Percentiles rank a stretch among this genome's conserved stretches.
These are phyloP conservation scores for Myopa testacea DNA, from an alignment of 2,888 invertebrate genomes.

Conservation along the genomic window DNA sequence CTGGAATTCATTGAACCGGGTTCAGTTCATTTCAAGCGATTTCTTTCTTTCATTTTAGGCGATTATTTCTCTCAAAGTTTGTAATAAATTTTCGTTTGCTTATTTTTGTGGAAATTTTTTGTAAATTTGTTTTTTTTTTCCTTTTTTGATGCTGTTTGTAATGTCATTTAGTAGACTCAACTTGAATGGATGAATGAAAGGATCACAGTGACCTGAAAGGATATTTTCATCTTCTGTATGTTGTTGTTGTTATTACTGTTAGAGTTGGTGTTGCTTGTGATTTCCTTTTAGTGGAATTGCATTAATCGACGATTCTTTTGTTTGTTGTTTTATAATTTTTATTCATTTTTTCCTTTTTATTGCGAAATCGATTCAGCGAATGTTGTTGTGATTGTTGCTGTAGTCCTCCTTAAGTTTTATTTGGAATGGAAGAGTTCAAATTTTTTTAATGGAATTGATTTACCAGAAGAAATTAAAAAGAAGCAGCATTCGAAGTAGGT, in stretches of 20 bases:
- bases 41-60: background rate
- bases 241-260: constrained; percentile 27
- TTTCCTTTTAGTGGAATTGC: constrained; percentile 36
- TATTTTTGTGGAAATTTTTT: background rate
- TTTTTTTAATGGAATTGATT: constrained; percentile 39
- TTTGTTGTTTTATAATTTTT: constrained; percentile 14
- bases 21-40: background rate
- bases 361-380: constrained; percentile 17
- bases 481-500: background rate
- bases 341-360: constrained; percentile 3
- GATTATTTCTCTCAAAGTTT: constrained; percentile 18
- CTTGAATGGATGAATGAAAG: constrained; percentile 10
- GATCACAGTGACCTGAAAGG: background rate
- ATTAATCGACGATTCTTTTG: constrained; percentile 42
- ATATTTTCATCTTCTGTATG: constrained; percentile 28
- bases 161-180: constrained; percentile 29
- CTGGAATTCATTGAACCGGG: constrained; percentile 16
- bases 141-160: constrained; percentile 14
- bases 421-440: constrained; percentile 13
- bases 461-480: constrained; percentile 20
- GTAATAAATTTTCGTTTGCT: constrained; percentile 24
- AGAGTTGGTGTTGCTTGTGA: constrained; percentile 41
- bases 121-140: background rate
- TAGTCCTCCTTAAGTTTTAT: constrained; percentile 14
- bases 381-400: background rate